These are phyloP conservation scores for Steinernema hermaphroditum DNA, from an alignment of 2,888 invertebrate genomes.

Conservation along the genomic window DNA sequence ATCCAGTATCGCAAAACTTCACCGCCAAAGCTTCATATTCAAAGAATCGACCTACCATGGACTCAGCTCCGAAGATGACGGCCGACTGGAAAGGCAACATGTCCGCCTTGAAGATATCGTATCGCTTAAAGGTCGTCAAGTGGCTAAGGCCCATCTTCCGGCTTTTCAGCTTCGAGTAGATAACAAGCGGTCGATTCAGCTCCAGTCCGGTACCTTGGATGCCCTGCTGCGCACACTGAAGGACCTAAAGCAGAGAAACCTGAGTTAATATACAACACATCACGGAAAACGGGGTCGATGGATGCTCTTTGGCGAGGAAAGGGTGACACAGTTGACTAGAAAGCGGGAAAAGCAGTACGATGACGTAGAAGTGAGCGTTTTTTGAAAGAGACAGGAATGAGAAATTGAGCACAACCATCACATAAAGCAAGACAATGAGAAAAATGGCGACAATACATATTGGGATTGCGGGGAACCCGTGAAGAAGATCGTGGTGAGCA, in stretches of 20 bases:
- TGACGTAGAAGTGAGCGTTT: neutral
- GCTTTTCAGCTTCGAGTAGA: constrained; percentile 50
- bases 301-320: neutral
- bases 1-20: too few species aligned
- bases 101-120: constrained; percentile 61
- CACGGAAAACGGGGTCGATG: neutral
- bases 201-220: constrained; percentile 59
- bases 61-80: constrained; percentile 63
- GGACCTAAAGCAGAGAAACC: constrained; percentile 47
- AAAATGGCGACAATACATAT: constrained; percentile 1
- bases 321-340: neutral
- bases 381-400: constrained; percentile 25
- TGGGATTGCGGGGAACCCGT: constrained; percentile 8
- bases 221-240: constrained; percentile 61
- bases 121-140: constrained; percentile 44
- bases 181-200: constrained; percentile 59
- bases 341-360: constrained; percentile 1
- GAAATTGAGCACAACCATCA: constrained; percentile 5
- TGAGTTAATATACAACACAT: neutral
- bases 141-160: constrained; percentile 42
- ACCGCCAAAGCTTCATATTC: neutral
- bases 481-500: constrained; percentile 9
- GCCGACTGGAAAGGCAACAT: constrained; percentile 54
- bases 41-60: constrained; percentile 45
- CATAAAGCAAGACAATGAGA: constrained; percentile 4